Percentiles rank a stretch among this genome's conserved stretches.
phyloP scores from a whole-genome alignment of 2,797 vertebrate genomes.

The Florisuga fusca region DNA sequence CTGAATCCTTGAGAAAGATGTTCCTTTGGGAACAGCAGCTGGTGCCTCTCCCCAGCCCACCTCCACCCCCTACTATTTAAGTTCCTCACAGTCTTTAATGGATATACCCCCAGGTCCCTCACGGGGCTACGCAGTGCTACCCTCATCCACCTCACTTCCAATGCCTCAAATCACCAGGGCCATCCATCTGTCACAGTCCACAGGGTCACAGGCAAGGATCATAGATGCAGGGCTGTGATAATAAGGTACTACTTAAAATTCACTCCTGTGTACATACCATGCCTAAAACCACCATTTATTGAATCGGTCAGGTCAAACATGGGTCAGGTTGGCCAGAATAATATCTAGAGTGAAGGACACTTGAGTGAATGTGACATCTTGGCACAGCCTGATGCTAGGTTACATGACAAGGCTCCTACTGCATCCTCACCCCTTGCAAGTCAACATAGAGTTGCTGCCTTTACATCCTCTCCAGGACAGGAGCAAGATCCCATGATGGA shows the following conservation, averaged over 20 bases:
- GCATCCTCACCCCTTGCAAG: not conserved
- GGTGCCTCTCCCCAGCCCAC: not conserved
- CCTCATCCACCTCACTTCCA: not conserved
- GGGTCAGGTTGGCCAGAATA: not conserved
- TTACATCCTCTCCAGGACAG: fast-evolving
- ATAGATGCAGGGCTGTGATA: not conserved
- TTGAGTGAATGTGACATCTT: not conserved
- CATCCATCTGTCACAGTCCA: not conserved
- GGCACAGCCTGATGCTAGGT: not conserved
- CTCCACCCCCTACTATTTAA: not conserved
- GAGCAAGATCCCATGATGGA: not conserved
- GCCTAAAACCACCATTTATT: constrained; percentile 9
- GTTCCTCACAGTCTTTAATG: not conserved
- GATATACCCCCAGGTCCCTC: not conserved
- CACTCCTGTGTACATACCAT: not conserved
- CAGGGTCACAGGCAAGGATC: not conserved
- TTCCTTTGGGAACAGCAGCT: not conserved
- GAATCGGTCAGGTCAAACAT: not conserved
- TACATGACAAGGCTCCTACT: not conserved
- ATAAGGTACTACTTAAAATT: not conserved
- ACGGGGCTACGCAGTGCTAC: not conserved
- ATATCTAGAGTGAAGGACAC: not conserved
- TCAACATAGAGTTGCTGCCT: not conserved
- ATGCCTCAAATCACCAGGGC: fast-evolving
- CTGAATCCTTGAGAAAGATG: not conserved